Evolutionary conservation across 92 coral and sea anemone genomes (phyloP).

Genomic region (Palythoa heliodiscus): DNA sequence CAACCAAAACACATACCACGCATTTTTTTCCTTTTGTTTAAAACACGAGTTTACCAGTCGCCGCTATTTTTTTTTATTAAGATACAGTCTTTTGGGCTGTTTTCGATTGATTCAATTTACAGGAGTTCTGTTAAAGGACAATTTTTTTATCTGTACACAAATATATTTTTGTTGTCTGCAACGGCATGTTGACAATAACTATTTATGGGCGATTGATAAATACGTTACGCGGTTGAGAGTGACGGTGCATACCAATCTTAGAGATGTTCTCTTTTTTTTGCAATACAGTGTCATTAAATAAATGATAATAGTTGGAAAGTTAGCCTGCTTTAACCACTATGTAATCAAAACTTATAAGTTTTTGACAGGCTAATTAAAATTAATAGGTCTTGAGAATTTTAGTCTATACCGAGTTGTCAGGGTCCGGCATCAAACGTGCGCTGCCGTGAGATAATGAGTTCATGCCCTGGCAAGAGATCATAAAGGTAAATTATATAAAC

Average conservation of each 20-base stretch:
- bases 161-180: background rate
- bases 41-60: conserved; percentile 29
- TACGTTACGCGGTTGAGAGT: background rate
- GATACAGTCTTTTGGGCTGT: conserved; percentile 1
- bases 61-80: conserved; percentile 13
- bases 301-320: background rate
- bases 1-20: conserved; percentile 1
- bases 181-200: conserved; percentile 12
- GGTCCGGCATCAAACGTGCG: background rate
- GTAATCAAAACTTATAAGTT: background rate
- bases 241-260: background rate
- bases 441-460: conserved; percentile 13
- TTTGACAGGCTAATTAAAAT: background rate
- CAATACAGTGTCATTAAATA: background rate
- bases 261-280: background rate
- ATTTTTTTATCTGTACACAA: background rate
- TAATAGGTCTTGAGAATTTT: background rate
- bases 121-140: background rate
- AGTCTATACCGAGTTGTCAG: background rate
- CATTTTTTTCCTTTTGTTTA: conserved; percentile 28
- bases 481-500: conserved; percentile 43
- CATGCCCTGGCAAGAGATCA: conserved; percentile 35
- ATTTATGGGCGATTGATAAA: background rate
- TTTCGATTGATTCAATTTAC: background rate
- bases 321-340: background rate